Conservation (phyloP, 1,140 invertebrate genomes). For the Phocides pigmalion region DNA sequence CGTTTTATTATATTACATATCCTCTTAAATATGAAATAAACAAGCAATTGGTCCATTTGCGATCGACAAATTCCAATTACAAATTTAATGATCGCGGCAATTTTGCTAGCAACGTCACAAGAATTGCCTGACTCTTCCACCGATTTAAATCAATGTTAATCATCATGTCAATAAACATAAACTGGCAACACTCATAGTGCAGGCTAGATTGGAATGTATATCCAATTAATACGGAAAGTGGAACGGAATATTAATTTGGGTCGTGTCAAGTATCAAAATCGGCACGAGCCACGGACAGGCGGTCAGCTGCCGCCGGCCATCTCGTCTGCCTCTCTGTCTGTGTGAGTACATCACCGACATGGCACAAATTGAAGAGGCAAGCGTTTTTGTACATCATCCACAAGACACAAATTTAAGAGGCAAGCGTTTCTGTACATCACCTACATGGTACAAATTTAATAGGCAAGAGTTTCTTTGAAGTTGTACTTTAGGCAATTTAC, state of each 20-base stretch:
- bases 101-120: no score
- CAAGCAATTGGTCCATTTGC: no score
- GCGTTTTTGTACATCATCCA: constrained; percentile 37
- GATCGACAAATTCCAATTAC: no score
- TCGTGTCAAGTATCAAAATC: constrained; percentile 53
- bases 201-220: constrained; percentile 4
- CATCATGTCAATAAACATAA: no score
- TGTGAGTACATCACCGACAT: constrained; percentile 41
- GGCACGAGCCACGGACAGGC: constrained; percentile 28
- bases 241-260: constrained; percentile 23
- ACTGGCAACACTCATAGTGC: neutral
- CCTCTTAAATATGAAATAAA: no score
- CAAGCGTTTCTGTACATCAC: constrained; percentile 36
- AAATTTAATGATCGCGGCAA: no score
- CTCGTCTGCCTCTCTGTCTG: constrained; percentile 57
- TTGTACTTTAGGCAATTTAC: no score
- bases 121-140: no score
- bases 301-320: constrained; percentile 65
- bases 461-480: neutral
- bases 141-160: no score
- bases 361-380: constrained; percentile 32
- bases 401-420: constrained; percentile 33
- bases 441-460: constrained; percentile 32
- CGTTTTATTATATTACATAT: no score
- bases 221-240: constrained; percentile 15